phyloP scores from a whole-genome alignment of 2,888 invertebrate species.

The Trissoscelio sp. region DNA sequence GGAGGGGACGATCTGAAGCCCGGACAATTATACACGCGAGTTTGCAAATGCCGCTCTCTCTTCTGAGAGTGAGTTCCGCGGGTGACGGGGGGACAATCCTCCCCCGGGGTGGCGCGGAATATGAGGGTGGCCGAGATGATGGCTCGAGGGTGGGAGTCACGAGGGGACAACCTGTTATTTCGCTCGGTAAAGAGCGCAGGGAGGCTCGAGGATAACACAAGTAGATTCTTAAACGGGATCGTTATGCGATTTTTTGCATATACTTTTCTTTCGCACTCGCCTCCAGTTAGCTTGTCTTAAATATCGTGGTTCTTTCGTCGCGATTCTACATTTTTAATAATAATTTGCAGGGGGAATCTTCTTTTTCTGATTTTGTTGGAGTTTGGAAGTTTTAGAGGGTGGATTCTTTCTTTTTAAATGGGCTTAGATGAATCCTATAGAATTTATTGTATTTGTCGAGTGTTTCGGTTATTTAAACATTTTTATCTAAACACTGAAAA shows the following conservation, averaged over 20 bases:
- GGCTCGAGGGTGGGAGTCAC: constrained; percentile 65
- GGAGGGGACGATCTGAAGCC: constrained; percentile 65
- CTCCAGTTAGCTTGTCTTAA: constrained; percentile 51
- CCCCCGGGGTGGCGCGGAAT: constrained; percentile 68
- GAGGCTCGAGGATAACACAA: constrained; percentile 74
- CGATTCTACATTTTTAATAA: too few relatives aligned
- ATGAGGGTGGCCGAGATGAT: constrained; percentile 66
- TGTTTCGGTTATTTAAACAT: too few relatives aligned
- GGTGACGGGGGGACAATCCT: constrained; percentile 64
- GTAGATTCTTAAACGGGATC: constrained; percentile 82
- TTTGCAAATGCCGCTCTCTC: constrained; percentile 78
- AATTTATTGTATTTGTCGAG: too few relatives aligned
- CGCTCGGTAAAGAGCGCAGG: constrained; percentile 83
- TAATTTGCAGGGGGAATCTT: too few relatives aligned
- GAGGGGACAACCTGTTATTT: constrained; percentile 75
- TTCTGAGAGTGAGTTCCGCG: constrained; percentile 60
- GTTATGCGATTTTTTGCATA: constrained; percentile 80
- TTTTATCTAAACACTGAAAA: too few relatives aligned
- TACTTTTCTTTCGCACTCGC: constrained; percentile 66
- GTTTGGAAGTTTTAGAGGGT: too few relatives aligned
- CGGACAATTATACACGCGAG: constrained; percentile 81
- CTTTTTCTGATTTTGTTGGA: too few relatives aligned
- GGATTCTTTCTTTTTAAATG: too few relatives aligned
- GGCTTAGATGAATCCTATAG: too few relatives aligned
- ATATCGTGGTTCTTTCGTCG: too few relatives aligned